Evolutionary conservation across 2,113 vertebrate species (phyloP).

Genomic region (Meles meles): DNA sequence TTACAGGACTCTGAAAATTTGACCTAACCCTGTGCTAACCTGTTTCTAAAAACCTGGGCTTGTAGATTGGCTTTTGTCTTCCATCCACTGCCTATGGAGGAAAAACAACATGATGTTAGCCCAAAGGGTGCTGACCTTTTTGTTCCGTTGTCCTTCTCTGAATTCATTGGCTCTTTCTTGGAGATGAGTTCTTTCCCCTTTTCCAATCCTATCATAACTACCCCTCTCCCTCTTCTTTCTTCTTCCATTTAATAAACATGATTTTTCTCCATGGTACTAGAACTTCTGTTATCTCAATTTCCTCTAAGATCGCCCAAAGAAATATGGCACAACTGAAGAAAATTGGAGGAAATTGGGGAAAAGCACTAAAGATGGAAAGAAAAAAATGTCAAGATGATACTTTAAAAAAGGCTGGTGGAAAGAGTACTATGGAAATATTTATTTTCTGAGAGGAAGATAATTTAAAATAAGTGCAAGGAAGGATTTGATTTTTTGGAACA

Average conservation of each 20-base stretch:
- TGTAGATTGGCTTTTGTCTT: neutral
- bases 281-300: conserved; percentile 17
- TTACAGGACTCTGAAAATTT: conserved; percentile 1
- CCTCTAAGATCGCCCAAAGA: neutral
- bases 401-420: neutral
- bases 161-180: neutral
- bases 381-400: neutral
- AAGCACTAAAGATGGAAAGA: neutral
- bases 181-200: neutral
- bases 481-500: neutral
- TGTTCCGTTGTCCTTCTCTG: neutral
- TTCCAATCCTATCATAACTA: neutral
- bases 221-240: neutral
- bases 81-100: neutral
- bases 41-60: conserved; percentile 13
- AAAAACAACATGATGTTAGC: neutral
- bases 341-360: neutral
- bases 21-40: neutral
- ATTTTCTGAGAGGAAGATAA: neutral
- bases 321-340: neutral
- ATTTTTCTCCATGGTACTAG: neutral
- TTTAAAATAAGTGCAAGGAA: neutral
- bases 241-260: neutral
- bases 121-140: neutral
- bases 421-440: neutral